Evolutionary conservation across 2,113 vertebrate species (phyloP), one percentile per base, ranked within the genome.

Genomic region (Columba janthina): DNA sequence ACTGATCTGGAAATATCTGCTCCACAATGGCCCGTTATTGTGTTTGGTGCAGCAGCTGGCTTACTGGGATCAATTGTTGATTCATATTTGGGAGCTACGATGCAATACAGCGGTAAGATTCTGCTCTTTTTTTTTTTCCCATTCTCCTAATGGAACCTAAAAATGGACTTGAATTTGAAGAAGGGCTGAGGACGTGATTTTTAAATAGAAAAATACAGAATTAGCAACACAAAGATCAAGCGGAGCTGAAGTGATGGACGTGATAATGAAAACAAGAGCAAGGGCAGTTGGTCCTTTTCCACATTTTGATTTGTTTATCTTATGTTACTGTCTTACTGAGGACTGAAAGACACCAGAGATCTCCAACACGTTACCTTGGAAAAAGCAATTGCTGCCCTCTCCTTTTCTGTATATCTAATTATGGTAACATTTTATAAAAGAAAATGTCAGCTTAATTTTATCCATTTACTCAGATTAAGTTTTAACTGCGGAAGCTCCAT

Each of bases 21-120:
- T 92, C 99, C 99, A 0, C 99, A 99, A 94, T 99, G 99, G 99
- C 99, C 99, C 7, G 50, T 99, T 77, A 83, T 99, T 40, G 60
- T 98, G 73, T 99, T 99, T 81, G 98, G 98, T 5, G 98, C 98
- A 42, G 53, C 98, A 87, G 99, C 99, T 20, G 99, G 99, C 22
- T 97, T 99, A 13, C 57, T 99, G 38, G 99, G 99, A 26, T 99
- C 99, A 10, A n/a, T 99, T 94, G 94, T 99, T 66, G 99, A 99
- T 97, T 99, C 99, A 0, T 98, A 99, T 85, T 98, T 99, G 87
- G 99, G 99, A 70, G 99, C 99, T 66, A 98, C 98, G 3, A 98
- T 99, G 99, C 99, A 99, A 57, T 99, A 99, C 91, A 99, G 99
- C 19, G 99, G 99, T 99, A 97, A 97, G 97, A 92, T 31, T 21